These are phyloP conservation scores for Trichogramma dendrolimi DNA, from an alignment of 2,888 invertebrate genomes.

Conservation along the genomic window DNA sequence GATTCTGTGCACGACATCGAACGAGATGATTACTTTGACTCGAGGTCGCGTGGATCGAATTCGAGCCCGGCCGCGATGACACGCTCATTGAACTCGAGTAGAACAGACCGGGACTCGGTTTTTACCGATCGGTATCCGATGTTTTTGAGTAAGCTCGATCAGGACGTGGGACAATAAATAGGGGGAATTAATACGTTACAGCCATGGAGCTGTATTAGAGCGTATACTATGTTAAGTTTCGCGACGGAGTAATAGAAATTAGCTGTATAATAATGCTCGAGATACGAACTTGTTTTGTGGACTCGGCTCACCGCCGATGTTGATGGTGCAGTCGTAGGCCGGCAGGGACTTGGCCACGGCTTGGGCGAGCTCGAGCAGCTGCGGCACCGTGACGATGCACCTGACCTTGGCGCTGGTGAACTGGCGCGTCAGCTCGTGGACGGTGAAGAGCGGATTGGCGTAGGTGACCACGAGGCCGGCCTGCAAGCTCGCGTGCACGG, in stretches of 20 bases:
- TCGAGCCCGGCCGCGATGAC: too few species aligned
- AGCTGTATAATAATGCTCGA: too few species aligned
- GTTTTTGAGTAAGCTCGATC: too few species aligned
- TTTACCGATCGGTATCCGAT: too few species aligned
- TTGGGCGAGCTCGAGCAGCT: slow-evolving; percentile 60
- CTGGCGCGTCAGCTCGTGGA: slow-evolving; percentile 63
- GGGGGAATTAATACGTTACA: too few species aligned
- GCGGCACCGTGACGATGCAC: slow-evolving; percentile 62
- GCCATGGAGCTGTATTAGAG: too few species aligned
- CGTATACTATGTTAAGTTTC: too few species aligned
- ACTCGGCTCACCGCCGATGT: slow-evolving; percentile 62
- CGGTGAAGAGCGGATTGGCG: slow-evolving; percentile 67
- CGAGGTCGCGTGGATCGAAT: too few species aligned
- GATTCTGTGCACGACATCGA: slow-evolving; percentile 23
- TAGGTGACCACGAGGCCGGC: slow-evolving; percentile 67
- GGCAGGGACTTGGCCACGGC: slow-evolving; percentile 57
- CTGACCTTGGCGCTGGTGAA: slow-evolving; percentile 63
- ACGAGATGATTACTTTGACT: neutral
- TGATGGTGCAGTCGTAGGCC: slow-evolving; percentile 62
- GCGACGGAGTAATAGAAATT: too few species aligned
- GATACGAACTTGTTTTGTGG: slow-evolving; percentile 19
- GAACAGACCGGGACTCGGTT: too few species aligned
- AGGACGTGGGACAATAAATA: too few species aligned
- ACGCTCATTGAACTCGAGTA: too few species aligned
- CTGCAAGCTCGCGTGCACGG: slow-evolving; percentile 64